A percentile compares a stretch with the other conserved stretches of the same genome.
phyloP scores from a whole-genome alignment of 2,797 vertebrate species.

The Oreochromis mossambicus region DNA sequence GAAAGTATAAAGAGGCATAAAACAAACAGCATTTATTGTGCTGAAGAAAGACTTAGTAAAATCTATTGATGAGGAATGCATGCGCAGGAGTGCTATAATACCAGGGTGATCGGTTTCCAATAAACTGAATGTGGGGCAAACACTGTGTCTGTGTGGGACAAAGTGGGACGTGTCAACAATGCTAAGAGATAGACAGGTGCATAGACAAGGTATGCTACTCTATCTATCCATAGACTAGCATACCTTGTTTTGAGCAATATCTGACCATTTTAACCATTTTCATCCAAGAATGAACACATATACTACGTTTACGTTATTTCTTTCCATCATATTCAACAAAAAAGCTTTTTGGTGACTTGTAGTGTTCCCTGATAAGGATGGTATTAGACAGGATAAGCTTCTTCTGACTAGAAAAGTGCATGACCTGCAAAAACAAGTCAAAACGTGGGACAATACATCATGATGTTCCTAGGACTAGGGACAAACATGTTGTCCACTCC shows the following conservation, averaged over 20 bases:
- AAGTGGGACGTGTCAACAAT: not conserved
- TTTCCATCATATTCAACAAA: not conserved
- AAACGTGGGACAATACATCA: not conserved
- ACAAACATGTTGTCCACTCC: not conserved
- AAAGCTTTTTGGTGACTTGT: not conserved
- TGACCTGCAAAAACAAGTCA: not conserved
- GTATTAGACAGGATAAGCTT: not conserved
- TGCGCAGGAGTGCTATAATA: not conserved
- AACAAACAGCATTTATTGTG: not conserved
- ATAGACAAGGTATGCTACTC: not conserved
- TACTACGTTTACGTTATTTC: not conserved
- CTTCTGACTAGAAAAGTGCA: not conserved
- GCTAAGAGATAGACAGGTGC: not conserved
- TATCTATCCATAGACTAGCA: not conserved
- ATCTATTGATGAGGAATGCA: not conserved
- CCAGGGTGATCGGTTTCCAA: not conserved
- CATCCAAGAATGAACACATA: not conserved
- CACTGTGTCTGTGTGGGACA: not conserved
- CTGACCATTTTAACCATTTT: not conserved
- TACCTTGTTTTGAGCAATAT: not conserved
- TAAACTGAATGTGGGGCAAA: not conserved
- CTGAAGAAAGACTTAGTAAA: not conserved
- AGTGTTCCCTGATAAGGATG: not conserved
- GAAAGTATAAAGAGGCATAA: not conserved
- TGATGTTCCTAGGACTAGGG: not conserved